Evolutionary conservation across 2,113 vertebrate genomes (phyloP), one percentile per base, ranked within the genome.

Genomic region (Tricholaema leucomelas): DNA sequence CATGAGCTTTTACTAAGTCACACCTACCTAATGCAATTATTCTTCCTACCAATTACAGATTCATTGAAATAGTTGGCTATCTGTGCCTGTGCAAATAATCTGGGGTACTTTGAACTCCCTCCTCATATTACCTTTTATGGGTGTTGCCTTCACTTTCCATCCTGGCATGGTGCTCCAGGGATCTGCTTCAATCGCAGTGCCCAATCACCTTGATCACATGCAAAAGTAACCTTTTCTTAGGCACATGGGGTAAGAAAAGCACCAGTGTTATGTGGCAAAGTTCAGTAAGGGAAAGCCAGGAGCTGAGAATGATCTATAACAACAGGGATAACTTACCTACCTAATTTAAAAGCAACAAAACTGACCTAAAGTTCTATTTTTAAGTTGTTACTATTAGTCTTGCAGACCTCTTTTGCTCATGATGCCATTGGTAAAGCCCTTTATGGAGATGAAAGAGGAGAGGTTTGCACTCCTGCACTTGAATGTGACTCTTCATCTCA

Each of bases 271-370:
- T 14, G 5, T 10, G 54, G n/a, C 35, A 55, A 85, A 88, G 15
- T 54, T 61, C 21, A 78, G 42, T 23, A 74, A 79, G 15, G 2
- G 2, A 56, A 19, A 94, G 19, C 25, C 64, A 79, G 56, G 71
- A 94, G 38, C 23, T 6, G 3, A 70, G 33, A 85, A 33, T 27
- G 15, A 81, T 59, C 50, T 63, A 30, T 66, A 94, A 66, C 58
- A 94, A 81, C 6, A 38, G 38, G n/a, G 65, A 35, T 40, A n/a
- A 52, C 58, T 90, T 81, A 92, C 66, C 80, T 67, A 77, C 36
- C 40, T 66, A 59, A 67, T 87, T 91, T 81, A 88, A 89, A 92
- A 96, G 35, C 75, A 73, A 16, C 8, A 72, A 84, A 80, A n/a
- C 10, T 33, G 24, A 44, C 64, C 42, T 78, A 18, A 80, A 81